Base-by-base conservation (phyloP, 2,888 invertebrate genomes). In the Ametastegia equiseti region DNA sequence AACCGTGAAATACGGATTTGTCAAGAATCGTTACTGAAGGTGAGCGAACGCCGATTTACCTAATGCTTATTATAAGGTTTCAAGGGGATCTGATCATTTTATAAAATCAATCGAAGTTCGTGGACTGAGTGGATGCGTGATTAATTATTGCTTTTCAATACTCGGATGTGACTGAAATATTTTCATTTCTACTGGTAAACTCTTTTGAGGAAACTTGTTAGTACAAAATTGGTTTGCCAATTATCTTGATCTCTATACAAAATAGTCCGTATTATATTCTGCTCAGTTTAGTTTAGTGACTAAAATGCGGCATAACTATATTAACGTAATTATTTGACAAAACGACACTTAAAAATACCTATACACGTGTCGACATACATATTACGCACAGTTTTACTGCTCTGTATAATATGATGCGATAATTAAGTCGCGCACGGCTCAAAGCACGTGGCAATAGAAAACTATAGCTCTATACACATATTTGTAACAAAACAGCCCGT, bases 241-340 rank as follows among this genome's bases (percentile, higher is more conserved):
- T 19, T 19, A n/a, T 54, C 19, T 33, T 15, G 11, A n/a, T n/a
- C 63, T 63, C 36, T 13, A n/a, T 15, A 33, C 63, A 30, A 15
- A 36, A 63, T 30, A 63, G 36, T 15, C 33, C 15, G 0, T 19
- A 13, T n/a, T 23, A 19, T 45, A 71, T 27, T 13, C 15, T 13
- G 19, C 15, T 13, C 30, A 71, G 71, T 47, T 71, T 27, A 30
- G 23, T 47, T 19, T 47, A 23, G n/a, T 15, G 45, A 45, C 23
- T 71, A 47, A 47, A 71, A 71, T n/a, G 71, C 30, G 47, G 71
- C 33, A 7, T 30, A 71, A 71, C 30, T 71, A 7, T 71, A 71
- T 47, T 42, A 71, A 71, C 71, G 23, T 67, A 42, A 60, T 30
- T 60, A 60, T 30, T 60, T 60, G 27, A 67, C 67, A 67, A 67